Evolutionary conservation across 2,888 invertebrate genomes (phyloP).

Genomic region (Heteromurus nitidus): DNA sequence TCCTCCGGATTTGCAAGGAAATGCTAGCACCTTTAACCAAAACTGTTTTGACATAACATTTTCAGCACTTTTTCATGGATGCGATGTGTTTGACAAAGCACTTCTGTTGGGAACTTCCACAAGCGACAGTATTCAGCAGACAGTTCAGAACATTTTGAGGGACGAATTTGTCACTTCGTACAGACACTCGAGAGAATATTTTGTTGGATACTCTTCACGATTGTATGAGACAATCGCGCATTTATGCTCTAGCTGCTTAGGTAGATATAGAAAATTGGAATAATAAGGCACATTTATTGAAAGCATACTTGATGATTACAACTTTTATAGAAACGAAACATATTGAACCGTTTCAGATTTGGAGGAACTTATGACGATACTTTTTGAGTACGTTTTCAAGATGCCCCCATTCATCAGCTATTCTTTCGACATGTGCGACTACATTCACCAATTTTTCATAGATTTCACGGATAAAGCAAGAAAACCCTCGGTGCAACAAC

Average conservation of each 20-base stretch:
- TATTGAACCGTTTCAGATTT: conserved; percentile 50
- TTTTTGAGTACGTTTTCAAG: conserved; percentile 65
- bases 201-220: conserved; percentile 37
- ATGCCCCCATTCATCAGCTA: conserved; percentile 66
- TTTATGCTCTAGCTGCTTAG: conserved; percentile 57
- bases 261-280: conserved; percentile 28
- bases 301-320: too few species aligned
- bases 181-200: conserved; percentile 20
- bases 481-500: conserved; percentile 50
- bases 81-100: conserved; percentile 49
- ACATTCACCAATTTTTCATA: conserved; percentile 69
- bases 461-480: conserved; percentile 64
- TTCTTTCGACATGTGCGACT: conserved; percentile 66
- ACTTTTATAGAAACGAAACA: too few species aligned
- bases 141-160: conserved; percentile 56
- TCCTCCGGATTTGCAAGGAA: conserved; percentile 4
- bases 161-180: conserved; percentile 59
- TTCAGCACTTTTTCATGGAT: conserved; percentile 49
- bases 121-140: conserved; percentile 48
- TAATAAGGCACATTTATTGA: neutral
- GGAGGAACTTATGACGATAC: conserved; percentile 66
- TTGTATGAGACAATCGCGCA: conserved; percentile 57
- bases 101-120: conserved; percentile 30
- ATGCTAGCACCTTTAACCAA: conserved; percentile 9
- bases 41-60: conserved; percentile 58